These are phyloP conservation scores for Tenualosa ilisha DNA, from an alignment of 2,797 vertebrate genomes.

Conservation along the genomic window DNA sequence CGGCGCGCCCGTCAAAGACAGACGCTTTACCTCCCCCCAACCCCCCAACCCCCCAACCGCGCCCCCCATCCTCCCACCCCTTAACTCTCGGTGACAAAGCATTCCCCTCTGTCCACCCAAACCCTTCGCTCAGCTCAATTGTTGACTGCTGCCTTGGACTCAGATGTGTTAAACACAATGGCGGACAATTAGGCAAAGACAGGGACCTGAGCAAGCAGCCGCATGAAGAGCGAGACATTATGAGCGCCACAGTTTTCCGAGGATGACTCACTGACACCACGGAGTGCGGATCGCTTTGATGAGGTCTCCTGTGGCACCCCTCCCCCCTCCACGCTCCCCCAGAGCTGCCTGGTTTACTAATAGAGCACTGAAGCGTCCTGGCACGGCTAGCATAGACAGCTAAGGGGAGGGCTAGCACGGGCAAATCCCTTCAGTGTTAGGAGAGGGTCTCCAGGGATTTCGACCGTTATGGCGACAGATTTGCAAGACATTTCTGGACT, in stretches of 20 bases:
- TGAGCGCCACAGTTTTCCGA: conserved; percentile 37
- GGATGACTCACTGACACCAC: conserved; percentile 56
- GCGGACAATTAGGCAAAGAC: conserved; percentile 61
- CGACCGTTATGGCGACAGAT: background rate
- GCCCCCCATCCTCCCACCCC: background rate
- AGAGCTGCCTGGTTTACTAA: background rate
- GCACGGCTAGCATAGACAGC: background rate
- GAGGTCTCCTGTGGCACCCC: conserved; percentile 53
- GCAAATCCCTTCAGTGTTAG: background rate
- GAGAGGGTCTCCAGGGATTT: conserved; percentile 3
- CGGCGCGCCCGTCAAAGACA: conserved; percentile 16
- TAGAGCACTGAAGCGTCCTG: background rate
- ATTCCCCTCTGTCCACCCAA: conserved; percentile 10
- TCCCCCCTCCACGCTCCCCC: background rate
- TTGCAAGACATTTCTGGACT: conserved; percentile 18
- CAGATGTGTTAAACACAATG: conserved; percentile 64
- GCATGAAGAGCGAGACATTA: conserved; percentile 59
- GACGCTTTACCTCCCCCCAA: conserved; percentile 44
- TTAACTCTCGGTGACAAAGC: conserved; percentile 43
- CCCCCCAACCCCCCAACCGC: background rate
- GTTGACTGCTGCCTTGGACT: conserved; percentile 57
- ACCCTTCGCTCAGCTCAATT: conserved; percentile 35
- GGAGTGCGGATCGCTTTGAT: conserved; percentile 59
- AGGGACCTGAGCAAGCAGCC: conserved; percentile 35
- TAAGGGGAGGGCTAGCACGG: background rate